Evolutionary conservation across 2,113 vertebrate genomes (phyloP), one percentile per base, ranked within the genome.

Genomic region (Cyprinodon variegatus): DNA sequence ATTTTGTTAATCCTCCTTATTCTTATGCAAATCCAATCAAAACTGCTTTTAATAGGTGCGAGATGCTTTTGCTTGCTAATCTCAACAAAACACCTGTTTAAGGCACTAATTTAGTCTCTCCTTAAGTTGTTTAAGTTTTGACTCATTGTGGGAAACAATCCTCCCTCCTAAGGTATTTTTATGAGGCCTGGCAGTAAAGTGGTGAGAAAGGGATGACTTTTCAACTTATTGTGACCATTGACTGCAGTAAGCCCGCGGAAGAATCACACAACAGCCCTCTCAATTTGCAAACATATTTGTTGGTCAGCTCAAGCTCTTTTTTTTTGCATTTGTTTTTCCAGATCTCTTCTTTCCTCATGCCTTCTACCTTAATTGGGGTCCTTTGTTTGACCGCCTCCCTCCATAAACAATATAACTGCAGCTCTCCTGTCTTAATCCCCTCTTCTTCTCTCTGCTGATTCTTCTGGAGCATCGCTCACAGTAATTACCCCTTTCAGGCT

Each of bases 401-500:
- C 88, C 83, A 87, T 92, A 91, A 93, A 94, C 93, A 94, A 90
- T 91, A 62, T 84, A 87, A 79, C 86, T 72, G 80, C 86, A 82
- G 57, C 81, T 81, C 77, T 78, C 78, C 78, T 83, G 68, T 84
- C 74, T 79, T 88, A 83, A 82, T 88, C 88, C 82, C 76, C 77
- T 78, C 80, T 67, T 64, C 81, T 82, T 77, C 68, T 83, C 75
- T 90, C 68, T 68, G 66, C 84, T 78, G 81, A 82, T 81, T 87
- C 78, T 81, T 78, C 79, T 79, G 87, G 84, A 83, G 86, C 91
- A 89, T 91, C 83, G 83, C 87, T 90, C 86, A 78, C 74, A 83
- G 90, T 94, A 94, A 95, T 94, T 94, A 92, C 88, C 90, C 82
- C 84, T 91, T 82, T 87, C 77, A 72, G 88, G 87, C 89, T 83